Percentiles rank a stretch among this genome's conserved stretches.
These are phyloP conservation scores for Hydroisotoma schaefferi DNA, from an alignment of 2,888 invertebrate species.

Conservation along the genomic window DNA sequence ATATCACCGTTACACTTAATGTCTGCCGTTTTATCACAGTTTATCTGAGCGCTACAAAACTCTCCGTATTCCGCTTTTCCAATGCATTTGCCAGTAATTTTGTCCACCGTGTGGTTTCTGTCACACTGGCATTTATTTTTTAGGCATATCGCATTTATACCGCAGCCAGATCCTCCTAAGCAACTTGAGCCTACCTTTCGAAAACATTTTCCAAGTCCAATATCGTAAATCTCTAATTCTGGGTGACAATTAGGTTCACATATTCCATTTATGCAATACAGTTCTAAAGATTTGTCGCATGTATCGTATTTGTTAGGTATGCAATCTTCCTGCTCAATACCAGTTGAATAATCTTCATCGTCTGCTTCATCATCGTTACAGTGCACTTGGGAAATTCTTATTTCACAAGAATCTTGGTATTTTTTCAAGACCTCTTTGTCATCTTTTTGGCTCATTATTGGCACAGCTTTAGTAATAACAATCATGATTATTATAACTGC, in stretches of 20 bases:
- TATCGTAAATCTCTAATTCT: conserved; percentile 17
- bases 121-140: conserved; percentile 23
- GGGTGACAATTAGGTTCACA: conserved; percentile 29
- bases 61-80: conserved; percentile 9
- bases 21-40: conserved; percentile 25
- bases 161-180: conserved; percentile 14
- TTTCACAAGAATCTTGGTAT: conserved; percentile 20
- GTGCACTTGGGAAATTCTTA: conserved; percentile 16
- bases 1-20: conserved; percentile 21
- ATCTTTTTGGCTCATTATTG: too few relatives aligned
- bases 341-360: conserved; percentile 12
- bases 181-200: conserved; percentile 24
- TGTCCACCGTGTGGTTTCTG: conserved; percentile 18
- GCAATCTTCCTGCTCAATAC: conserved; percentile 17
- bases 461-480: too few relatives aligned
- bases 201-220: conserved; percentile 22
- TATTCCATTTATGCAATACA: conserved; percentile 20
- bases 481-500: too few relatives aligned
- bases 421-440: too few relatives aligned
- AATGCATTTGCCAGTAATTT: conserved; percentile 19
- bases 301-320: conserved; percentile 22
- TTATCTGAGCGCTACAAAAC: conserved; percentile 15
- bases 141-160: conserved; percentile 21
- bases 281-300: conserved; percentile 21
- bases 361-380: conserved; percentile 17